Percentiles rank a stretch among this genome's conserved stretches.
phyloP scores from a whole-genome alignment of 2,797 vertebrate genomes.

The Intellagama lesueurii region DNA sequence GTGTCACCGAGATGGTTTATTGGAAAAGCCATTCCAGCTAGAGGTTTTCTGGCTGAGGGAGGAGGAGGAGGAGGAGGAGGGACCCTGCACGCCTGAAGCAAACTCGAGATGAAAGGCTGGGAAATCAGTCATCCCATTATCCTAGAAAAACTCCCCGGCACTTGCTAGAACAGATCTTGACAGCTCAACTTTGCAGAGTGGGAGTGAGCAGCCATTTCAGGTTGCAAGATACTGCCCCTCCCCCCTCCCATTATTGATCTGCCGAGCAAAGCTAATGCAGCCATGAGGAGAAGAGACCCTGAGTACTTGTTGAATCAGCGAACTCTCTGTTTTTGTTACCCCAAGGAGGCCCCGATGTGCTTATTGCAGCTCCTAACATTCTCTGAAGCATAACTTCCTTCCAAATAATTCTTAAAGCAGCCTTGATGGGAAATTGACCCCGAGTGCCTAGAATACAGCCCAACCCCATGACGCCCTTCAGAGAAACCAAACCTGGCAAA shows the following conservation, averaged over 20 bases:
- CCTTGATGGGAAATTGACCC: not conserved
- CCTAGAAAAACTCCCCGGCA: not conserved
- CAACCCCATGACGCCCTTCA: not conserved
- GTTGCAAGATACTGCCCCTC: not conserved
- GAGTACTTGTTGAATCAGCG: not conserved
- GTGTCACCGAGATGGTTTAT: too few relatives aligned
- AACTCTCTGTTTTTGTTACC: not conserved
- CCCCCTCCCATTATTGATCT: not conserved
- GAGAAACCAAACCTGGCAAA: not conserved
- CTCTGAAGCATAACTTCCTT: not conserved
- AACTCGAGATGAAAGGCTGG: not conserved
- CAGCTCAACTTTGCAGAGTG: conserved; percentile 34
- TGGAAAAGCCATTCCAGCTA: too few relatives aligned
- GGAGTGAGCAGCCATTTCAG: conserved; percentile 27
- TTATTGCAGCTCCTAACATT: not conserved
- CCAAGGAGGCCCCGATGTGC: not conserved
- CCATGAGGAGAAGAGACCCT: not conserved
- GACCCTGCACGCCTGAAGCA: not conserved
- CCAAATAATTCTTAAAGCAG: not conserved
- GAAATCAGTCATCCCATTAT: not conserved
- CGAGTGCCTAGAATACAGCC: not conserved
- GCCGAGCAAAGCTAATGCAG: not conserved
- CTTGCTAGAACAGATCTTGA: conserved; percentile 15
- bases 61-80: not conserved
- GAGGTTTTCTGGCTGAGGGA: too few relatives aligned